Percentiles rank a stretch among this genome's conserved stretches.
Evolutionary conservation across 2,113 vertebrate genomes (phyloP).

Genomic region (Calidris pygmaea): DNA sequence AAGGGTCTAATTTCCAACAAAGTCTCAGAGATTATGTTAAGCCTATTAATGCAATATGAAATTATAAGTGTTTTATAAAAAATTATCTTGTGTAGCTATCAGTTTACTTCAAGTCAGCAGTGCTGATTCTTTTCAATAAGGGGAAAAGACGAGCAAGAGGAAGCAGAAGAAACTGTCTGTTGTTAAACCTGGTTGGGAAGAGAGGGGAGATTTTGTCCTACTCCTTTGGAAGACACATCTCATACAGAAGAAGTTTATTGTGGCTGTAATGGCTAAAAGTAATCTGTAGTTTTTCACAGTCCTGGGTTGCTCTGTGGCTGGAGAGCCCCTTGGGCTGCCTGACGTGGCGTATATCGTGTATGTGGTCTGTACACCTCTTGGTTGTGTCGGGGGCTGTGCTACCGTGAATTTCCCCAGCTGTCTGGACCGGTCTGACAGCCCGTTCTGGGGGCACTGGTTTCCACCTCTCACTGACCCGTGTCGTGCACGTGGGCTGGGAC

Average conservation of each 20-base stretch:
- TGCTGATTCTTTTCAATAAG: neutral
- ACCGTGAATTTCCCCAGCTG: neutral
- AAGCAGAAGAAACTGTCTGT: neutral
- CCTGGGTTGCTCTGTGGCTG: neutral
- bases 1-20: constrained; percentile 38
- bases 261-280: neutral
- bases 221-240: neutral
- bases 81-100: constrained; percentile 35
- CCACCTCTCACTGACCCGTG: rapidly evolving
- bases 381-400: neutral
- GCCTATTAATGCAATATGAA: constrained; percentile 50
- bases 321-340: neutral
- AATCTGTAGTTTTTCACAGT: neutral
- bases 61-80: constrained; percentile 29
- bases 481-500: rapidly evolving
- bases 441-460: neutral
- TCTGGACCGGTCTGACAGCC: neutral
- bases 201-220: neutral
- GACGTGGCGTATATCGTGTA: no score
- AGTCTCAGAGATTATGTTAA: constrained; percentile 55
- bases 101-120: neutral
- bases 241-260: neutral
- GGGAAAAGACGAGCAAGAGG: neutral
- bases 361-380: no score
- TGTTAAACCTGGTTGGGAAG: neutral